Percentiles rank a stretch among this genome's conserved stretches.
Conservation (phyloP, 2,888 invertebrate genomes). For the Scaptomyza reducta region DNA sequence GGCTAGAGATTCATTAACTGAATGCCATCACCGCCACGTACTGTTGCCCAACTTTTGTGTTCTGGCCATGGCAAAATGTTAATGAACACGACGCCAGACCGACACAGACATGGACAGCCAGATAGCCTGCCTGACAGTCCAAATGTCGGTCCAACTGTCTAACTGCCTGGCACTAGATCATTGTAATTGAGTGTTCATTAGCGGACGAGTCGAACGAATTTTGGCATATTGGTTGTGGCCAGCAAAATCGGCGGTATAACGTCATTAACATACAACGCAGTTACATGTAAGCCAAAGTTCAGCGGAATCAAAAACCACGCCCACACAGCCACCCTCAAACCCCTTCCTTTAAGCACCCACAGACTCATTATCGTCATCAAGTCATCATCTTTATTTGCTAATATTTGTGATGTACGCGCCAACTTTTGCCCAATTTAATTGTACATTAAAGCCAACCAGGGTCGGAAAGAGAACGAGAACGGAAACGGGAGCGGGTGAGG, state of each 20-base stretch:
- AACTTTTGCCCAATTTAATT: constrained; percentile 73
- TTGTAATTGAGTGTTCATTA: constrained; percentile 80
- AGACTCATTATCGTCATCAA: constrained; percentile 71
- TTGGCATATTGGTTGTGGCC: constrained; percentile 71
- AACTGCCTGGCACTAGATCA: constrained; percentile 63
- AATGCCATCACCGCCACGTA: constrained; percentile 46
- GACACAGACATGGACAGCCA: constrained; percentile 30
- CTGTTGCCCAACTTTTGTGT: constrained; percentile 25
- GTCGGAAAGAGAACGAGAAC: not conserved
- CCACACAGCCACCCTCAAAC: not conserved
- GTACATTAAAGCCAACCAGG: constrained; percentile 66
- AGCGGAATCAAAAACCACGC: not conserved
- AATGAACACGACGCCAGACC: constrained; percentile 61
- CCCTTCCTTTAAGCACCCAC: constrained; percentile 34
- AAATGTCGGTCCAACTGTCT: constrained; percentile 14
- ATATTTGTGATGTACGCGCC: constrained; percentile 76
- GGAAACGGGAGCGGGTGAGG: not conserved
- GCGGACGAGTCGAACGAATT: constrained; percentile 67
- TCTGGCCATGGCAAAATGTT: constrained; percentile 68
- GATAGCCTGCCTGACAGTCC: not conserved
- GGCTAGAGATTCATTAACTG: constrained; percentile 73
- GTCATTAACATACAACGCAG: constrained; percentile 63
- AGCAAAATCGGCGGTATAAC: constrained; percentile 48
- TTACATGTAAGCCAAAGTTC: constrained; percentile 22
- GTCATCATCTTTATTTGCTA: constrained; percentile 77